Base-by-base conservation (phyloP, 2,113 vertebrate species). In the Protomyctophum bolini region DNA sequence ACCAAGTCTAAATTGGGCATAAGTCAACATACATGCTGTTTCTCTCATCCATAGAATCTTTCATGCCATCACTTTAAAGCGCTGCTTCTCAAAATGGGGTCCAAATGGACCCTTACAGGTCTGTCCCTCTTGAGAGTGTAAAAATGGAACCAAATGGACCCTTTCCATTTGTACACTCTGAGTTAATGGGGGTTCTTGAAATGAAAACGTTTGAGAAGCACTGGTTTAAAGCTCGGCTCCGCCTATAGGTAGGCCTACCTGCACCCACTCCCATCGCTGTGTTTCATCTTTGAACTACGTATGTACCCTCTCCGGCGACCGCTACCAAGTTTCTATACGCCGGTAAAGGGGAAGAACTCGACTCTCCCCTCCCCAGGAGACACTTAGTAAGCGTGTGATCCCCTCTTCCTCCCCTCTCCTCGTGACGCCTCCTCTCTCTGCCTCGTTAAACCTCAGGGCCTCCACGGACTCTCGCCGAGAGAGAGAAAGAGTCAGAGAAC, bases 401-500 rank as follows among this genome's bases (percentile, higher is more conserved):
- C 62, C 9, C 50, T 4, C 47, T 4, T 70, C 21, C 63, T 4
- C n/a, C n/a, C n/a, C n/a, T 62, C 75, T 80, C 72, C 60, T 47
- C 2, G 33, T 41, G 33, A 41, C 33, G 33, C 8, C 76, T 70
- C 79, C 77, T 76, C 70, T 81, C 77, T 89, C 85, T 84, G 85
- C 89, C 89, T 91, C 85, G 33, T 80, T 82, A 82, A 89, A 91
- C 87, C 92, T 93, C 92, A 93, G 91, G 92, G 88, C 88, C 89
- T 91, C 83, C 75, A 73, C 48, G 80, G 80, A 88, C 83, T 86
- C 83, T 81, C 58, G 54, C 76, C 72, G 76, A 83, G 79, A 79
- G 76, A 77, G 69, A 80, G 21, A 62, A 68, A 14, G 57, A 64
- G 67, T 69, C 52, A 63, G 64, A 77, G 56, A 70, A 79, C 73